These are phyloP conservation scores for Zootermopsis nevadensis DNA, from an alignment of 2,888 invertebrate genomes.

Conservation along the genomic window DNA sequence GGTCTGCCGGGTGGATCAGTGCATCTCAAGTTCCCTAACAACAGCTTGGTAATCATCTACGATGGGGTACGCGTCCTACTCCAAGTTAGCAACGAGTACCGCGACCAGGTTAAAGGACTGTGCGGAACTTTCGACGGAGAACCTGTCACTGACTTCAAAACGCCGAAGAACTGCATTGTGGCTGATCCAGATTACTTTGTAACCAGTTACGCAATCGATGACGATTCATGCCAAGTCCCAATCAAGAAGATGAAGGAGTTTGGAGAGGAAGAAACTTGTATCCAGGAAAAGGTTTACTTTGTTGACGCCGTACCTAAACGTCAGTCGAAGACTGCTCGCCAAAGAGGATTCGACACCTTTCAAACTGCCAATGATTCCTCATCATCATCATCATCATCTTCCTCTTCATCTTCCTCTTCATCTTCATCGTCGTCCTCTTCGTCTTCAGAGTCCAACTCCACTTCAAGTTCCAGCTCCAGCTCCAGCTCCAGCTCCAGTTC, in stretches of 20 bases:
- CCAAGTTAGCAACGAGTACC: conserved; percentile 63
- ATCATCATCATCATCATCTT: background rate
- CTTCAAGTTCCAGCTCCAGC: background rate
- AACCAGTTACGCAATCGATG: background rate
- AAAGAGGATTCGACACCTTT: too few relatives aligned
- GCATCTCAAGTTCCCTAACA: conserved; percentile 63
- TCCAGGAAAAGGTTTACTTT: too few relatives aligned
- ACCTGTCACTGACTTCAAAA: conserved; percentile 69
- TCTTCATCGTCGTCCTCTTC: background rate
- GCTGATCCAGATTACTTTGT: conserved; percentile 57
- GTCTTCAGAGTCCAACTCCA: background rate
- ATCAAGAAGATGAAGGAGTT: too few relatives aligned
- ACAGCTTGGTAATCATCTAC: conserved; percentile 67
- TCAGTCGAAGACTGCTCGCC: too few relatives aligned
- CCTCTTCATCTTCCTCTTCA: background rate
- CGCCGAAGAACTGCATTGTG: conserved; percentile 69
- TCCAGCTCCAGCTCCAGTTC: background rate
- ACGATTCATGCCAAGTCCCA: background rate
- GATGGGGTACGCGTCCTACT: conserved; percentile 71
- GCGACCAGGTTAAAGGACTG: conserved; percentile 71
- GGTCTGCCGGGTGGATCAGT: background rate
- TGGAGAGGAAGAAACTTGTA: too few relatives aligned
- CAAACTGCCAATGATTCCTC: too few relatives aligned
- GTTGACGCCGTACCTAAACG: conserved; percentile 42
- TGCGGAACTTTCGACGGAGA: conserved; percentile 75